phyloP scores from a whole-genome alignment of 2,797 vertebrate genomes.

The Poecilia gillii region DNA sequence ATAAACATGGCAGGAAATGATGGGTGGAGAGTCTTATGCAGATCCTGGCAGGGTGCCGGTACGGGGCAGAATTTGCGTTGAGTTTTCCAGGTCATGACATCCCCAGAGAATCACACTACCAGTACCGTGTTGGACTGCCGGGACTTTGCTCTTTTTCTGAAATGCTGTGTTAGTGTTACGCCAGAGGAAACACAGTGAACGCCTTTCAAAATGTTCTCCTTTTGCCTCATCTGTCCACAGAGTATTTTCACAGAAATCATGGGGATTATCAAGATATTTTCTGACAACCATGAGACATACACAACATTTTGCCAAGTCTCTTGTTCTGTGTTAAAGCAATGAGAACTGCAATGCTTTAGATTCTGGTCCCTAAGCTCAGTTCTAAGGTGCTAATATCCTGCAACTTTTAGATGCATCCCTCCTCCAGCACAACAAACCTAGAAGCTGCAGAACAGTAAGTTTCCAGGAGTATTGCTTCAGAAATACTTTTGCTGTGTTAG shows the following conservation, averaged over 20 bases:
- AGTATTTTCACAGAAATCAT: neutral
- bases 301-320: neutral
- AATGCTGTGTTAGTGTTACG: neutral
- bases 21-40: no score
- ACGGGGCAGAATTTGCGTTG: neutral
- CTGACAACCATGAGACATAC: neutral
- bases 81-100: neutral
- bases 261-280: neutral
- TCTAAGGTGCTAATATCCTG: neutral
- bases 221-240: neutral
- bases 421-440: neutral
- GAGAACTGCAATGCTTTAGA: neutral
- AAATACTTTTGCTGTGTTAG: neutral
- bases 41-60: neutral
- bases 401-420: neutral
- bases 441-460: neutral
- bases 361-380: neutral
- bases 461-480: neutral
- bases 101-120: neutral
- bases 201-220: neutral
- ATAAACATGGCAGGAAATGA: neutral
- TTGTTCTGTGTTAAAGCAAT: neutral
- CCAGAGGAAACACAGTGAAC: neutral
- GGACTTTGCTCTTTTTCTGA: neutral
- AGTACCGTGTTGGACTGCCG: neutral